Base-by-base conservation (phyloP, 2,113 vertebrate species). In the Cebus imitator region DNA sequence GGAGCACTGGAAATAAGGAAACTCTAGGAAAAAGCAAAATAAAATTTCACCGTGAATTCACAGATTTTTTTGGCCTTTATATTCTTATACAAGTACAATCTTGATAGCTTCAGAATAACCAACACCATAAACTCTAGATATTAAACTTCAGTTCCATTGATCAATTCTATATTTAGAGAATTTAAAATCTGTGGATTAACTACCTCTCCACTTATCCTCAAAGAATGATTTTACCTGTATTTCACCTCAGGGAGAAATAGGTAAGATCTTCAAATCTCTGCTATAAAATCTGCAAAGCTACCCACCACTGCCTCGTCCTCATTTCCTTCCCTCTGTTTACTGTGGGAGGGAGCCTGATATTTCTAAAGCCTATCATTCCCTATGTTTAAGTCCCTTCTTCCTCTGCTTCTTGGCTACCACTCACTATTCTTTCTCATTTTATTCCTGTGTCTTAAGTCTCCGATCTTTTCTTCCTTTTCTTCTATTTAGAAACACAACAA, bases 121-220 rank as follows among this genome's bases (percentile, higher is more conserved):
- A 82, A 68, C 5, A n/a, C 35, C 9, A 55, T 13, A 58, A 75
- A 80, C 21, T 95, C 50, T 78, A 93, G 87, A 57, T 79, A n/a
- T 52, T 50, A 61, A 91, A 70, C 70, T 50, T 43, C 13, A 80
- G 32, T 78, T 91, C 9, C 52, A 80, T 43, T 70, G 57, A 92
- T 87, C 57, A 86, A 25, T 52, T 84, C 64, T 90, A 5, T 35
- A 30, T 57, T 85, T 64, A 30, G 64, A 55, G 48, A 92, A 94
- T n/a, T 94, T 45, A 81, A 95, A 88, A 90, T 78, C 80, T 85
- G 55, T 91, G n/a, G 85, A 58, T 78, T 94, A 37, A 58, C 75
- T 91, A 40, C 68, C 17, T 35, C 11, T 5, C 6, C 12, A 27
- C 45, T 84, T 66, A 84, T 43, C 17, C 23, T 52, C 40, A 37